Evolutionary conservation across 1,140 invertebrate genomes (phyloP).

Genomic region (Neocloeon triangulifer): DNA sequence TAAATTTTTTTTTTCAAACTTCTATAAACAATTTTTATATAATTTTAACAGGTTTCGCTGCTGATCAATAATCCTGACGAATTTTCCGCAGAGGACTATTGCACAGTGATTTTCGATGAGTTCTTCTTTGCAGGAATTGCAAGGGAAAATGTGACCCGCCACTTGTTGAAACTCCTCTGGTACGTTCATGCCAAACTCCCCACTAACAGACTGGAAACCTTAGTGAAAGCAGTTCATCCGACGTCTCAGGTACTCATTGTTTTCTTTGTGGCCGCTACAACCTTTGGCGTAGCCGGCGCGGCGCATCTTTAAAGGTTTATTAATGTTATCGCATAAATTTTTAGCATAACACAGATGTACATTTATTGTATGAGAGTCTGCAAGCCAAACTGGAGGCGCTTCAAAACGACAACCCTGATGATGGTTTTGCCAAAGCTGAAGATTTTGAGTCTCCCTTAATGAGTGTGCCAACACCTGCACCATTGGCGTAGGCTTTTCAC

Average conservation of each 20-base stretch:
- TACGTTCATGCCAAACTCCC: conserved; percentile 77
- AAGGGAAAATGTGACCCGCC: conserved; percentile 79
- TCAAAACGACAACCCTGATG: too few relatives aligned
- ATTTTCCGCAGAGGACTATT: conserved; percentile 84
- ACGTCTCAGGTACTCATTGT: conserved; percentile 36
- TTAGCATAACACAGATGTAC: conserved; percentile 65
- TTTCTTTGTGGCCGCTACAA: too few relatives aligned
- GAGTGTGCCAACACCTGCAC: conserved; percentile 63
- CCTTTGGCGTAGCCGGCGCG: too few relatives aligned
- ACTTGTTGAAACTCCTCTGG: conserved; percentile 79
- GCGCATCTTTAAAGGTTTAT: too few relatives aligned
- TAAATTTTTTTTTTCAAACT: conserved; percentile 9
- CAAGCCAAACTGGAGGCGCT: conserved; percentile 38
- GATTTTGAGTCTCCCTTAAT: too few relatives aligned
- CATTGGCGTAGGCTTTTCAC: too few relatives aligned
- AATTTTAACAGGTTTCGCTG: conserved; percentile 36
- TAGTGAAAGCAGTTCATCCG: conserved; percentile 74
- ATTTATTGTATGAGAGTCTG: conserved; percentile 51
- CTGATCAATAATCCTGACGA: conserved; percentile 79
- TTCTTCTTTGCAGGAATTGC: conserved; percentile 77
- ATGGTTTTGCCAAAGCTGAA: too few relatives aligned
- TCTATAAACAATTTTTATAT: background rate
- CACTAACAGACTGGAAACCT: conserved; percentile 44
- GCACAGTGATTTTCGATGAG: conserved; percentile 87
- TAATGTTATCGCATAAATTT: too few relatives aligned